Percentiles rank a stretch among this genome's conserved stretches.
phyloP scores from a whole-genome alignment of 2,888 invertebrate genomes.

The Pandemis corylana region DNA sequence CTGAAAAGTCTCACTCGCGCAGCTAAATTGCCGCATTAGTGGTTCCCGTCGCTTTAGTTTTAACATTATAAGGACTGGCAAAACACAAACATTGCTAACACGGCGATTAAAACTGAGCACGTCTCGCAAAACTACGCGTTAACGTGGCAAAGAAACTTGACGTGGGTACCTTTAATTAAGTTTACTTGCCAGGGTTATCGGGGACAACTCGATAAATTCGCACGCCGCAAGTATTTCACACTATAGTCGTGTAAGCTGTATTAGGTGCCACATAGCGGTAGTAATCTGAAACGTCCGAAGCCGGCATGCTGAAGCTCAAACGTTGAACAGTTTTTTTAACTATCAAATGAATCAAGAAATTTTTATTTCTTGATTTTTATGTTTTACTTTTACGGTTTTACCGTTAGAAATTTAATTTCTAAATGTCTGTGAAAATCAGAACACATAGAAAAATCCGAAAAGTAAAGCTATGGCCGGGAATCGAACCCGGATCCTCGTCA shows the following conservation, averaged over 20 bases:
- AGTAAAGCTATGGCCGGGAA: too few relatives aligned
- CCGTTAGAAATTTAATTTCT: too few relatives aligned
- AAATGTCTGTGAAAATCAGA: too few relatives aligned
- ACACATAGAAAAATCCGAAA: too few relatives aligned
- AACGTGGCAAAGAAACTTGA: slow-evolving; percentile 58
- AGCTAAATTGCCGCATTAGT: slow-evolving; percentile 34
- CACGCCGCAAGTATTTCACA: slow-evolving; percentile 49
- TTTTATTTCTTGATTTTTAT: too few relatives aligned
- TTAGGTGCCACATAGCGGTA: not conserved
- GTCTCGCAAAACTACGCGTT: slow-evolving; percentile 34
- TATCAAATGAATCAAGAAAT: too few relatives aligned
- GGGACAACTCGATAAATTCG: slow-evolving; percentile 54
- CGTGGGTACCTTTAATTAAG: slow-evolving; percentile 63
- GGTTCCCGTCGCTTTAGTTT: slow-evolving; percentile 17
- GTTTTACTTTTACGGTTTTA: too few relatives aligned
- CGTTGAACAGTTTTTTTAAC: not conserved
- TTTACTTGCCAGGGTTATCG: slow-evolving; percentile 53
- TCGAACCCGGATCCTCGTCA: too few relatives aligned
- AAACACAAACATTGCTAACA: slow-evolving; percentile 9
- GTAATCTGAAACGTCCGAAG: not conserved
- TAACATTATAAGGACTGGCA: slow-evolving; percentile 18
- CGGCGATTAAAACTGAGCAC: slow-evolving; percentile 40
- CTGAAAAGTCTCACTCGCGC: slow-evolving; percentile 26
- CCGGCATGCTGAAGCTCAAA: slow-evolving; percentile 11
- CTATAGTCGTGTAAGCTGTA: slow-evolving; percentile 12